Conservation (phyloP, 1,140 invertebrate species). For the Drosophila navojoa region DNA sequence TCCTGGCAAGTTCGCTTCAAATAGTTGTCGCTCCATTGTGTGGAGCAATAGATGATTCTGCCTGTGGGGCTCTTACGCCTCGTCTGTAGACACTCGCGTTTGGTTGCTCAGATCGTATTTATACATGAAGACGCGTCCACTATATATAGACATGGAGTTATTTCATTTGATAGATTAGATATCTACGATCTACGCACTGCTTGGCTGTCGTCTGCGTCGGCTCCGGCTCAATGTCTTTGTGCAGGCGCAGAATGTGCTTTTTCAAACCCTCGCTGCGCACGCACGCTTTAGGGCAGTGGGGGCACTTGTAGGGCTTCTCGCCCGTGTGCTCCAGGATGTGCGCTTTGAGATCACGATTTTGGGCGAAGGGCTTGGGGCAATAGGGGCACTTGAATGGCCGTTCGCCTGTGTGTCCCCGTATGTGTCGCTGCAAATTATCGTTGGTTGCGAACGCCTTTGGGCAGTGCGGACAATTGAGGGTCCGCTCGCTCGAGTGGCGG, state of each 20-base stretch:
- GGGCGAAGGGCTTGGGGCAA: slow-evolving; percentile 42
- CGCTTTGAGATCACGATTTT: slow-evolving; percentile 42
- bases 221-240: slow-evolving; percentile 36
- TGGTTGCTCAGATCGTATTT: slow-evolving; percentile 42
- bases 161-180: too few relatives aligned
- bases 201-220: slow-evolving; percentile 1
- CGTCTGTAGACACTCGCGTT: slow-evolving; percentile 21
- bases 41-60: not conserved
- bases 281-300: slow-evolving; percentile 41
- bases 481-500: slow-evolving; percentile 32
- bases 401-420: slow-evolving; percentile 39
- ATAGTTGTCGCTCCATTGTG: not conserved
- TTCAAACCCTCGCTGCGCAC: slow-evolving; percentile 41
- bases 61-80: slow-evolving; percentile 15
- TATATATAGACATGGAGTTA: not conserved
- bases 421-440: slow-evolving; percentile 44
- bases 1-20: not conserved
- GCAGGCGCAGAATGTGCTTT: slow-evolving; percentile 39
- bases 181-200: slow-evolving; percentile 11
- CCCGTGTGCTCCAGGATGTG: slow-evolving; percentile 46
- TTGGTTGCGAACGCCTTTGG: slow-evolving; percentile 45
- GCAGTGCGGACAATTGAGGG: slow-evolving; percentile 31
- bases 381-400: slow-evolving; percentile 40
- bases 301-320: slow-evolving; percentile 41
- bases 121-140: slow-evolving; percentile 27